Base-by-base conservation (phyloP, 2,113 vertebrate genomes). In the Neogale vison region DNA sequence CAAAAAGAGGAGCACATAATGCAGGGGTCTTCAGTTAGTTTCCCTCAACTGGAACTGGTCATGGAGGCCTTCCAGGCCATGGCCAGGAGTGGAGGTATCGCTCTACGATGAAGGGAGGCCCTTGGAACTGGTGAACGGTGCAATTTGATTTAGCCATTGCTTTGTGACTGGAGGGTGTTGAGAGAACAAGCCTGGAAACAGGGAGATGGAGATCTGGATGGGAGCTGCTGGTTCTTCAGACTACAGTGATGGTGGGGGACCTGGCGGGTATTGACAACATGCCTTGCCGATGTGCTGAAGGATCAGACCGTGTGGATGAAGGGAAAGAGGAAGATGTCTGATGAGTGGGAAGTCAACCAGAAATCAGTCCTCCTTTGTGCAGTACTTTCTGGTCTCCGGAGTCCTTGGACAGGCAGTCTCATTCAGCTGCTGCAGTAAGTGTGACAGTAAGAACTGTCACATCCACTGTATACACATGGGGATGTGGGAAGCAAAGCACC, bases 1-100 rank as follows among this genome's bases (percentile, higher is more conserved):
- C 10, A 34, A 36, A 50, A 50, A 55, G 52, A 92, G 55, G 12
- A 45, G 4, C 21, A 57, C 24, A n/a, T 24, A 72, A 13, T 36
- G 5, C 36, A 39, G 18, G 3, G 13, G 7, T 2, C 21, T 5
- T 10, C 24, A 0, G 13, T n/a, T 65, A 20, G 61, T 65, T 65
- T 13, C 12, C 63, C 10, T 82, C 2, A 23, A 14, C 50, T 24
- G 20, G n/a, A 23, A 9, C 36, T 39, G 21, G 47, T 24, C 47
- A 10, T 18, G 24, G 72, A 15, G 59, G 18, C 31, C 52, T n/a
- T 39, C 10, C 2, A 14, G 34, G 21, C 10, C 31, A 17, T 29
- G 29, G 0, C 34, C 17, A 52, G 36, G 6, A 29, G 34, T 29
- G 65, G 55, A 65, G 72, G 29, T 45, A 90, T 50, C 11, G 63